Evolutionary conservation across 2,888 invertebrate species (phyloP), one percentile per base, ranked within the genome.

Genomic region (Tetragonula carbonaria): DNA sequence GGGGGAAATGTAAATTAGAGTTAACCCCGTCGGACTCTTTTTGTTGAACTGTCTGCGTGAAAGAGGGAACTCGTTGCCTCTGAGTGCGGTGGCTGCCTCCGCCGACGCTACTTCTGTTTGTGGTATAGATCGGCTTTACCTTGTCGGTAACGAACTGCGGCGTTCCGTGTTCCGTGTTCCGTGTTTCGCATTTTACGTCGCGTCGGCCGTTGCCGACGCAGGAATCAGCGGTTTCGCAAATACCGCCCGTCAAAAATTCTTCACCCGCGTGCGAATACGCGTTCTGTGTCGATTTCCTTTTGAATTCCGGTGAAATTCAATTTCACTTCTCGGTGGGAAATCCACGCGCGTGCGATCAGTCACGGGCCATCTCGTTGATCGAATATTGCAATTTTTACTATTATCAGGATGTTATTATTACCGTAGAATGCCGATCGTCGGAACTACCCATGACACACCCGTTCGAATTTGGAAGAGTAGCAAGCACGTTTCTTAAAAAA

Each of bases 1-100:
- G 67, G 59, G 59, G 66, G 55, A 75, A 92, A 92, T 92, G 87
- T 89, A 92, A 92, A 92, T 91, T 91, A 90, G 82, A 87, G 87
- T 86, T 87, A 91, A 90, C 84, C 86, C 89, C 85, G 87, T 89
- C 83, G 83, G 86, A 75, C 83, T 86, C 86, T 92, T 92, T 92
- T 92, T 90, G 89, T 88, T 78, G 80, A 67, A 53, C 78, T 74
- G 80, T 71, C 80, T 82, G 82, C 79, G 86, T 81, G 78, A 82
- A 73, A 80, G 84, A 80, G 76, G 63, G 76, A 75, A 86, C 72
- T 86, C 82, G 78, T 83, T 79, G 78, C 78, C 62, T 45, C 51
- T 68, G 59, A 53, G 38, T 45, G 55, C 72, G 21, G 67, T 67
- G 51, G 59, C 55, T 68, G 68, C 53, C 67, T 74, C 74, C 67